phyloP scores from a whole-genome alignment of 2,888 invertebrate genomes.

The Amiota communis region DNA sequence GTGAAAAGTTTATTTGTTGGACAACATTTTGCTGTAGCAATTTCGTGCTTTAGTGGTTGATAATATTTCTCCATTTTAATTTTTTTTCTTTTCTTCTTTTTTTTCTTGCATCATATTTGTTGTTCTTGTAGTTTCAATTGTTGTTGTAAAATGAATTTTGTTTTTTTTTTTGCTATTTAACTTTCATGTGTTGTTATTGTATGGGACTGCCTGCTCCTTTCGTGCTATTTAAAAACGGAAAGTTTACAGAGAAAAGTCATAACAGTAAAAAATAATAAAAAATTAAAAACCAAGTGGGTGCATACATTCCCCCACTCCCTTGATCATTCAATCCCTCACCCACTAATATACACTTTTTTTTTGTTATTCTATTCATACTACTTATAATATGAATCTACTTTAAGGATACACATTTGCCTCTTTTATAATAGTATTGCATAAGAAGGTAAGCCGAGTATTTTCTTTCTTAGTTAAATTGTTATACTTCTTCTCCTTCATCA shows the following conservation, averaged over 20 bases:
- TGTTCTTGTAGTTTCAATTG: neutral
- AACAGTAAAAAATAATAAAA: slow-evolving; percentile 52
- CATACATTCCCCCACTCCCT: too few relatives aligned
- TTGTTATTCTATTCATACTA: too few relatives aligned
- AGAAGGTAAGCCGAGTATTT: slow-evolving; percentile 37
- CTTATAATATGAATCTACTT: slow-evolving; percentile 27
- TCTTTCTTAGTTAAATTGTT: neutral
- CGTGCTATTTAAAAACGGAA: slow-evolving; percentile 47
- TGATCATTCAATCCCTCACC: too few relatives aligned
- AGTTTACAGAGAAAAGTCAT: slow-evolving; percentile 60
- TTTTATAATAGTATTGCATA: too few relatives aligned
- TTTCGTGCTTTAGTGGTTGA: slow-evolving; percentile 47
- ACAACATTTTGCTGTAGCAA: slow-evolving; percentile 51
- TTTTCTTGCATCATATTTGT: neutral
- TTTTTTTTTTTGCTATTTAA: slow-evolving; percentile 1
- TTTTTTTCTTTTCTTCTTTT: slow-evolving; percentile 31
- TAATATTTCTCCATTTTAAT: slow-evolving; percentile 56
- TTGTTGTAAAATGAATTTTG: neutral
- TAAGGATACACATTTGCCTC: too few relatives aligned
- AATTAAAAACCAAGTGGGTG: slow-evolving; percentile 38
- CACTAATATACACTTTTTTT: too few relatives aligned
- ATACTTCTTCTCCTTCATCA: too few relatives aligned
- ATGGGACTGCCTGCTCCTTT: neutral
- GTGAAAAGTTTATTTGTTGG: slow-evolving; percentile 56
- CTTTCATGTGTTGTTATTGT: slow-evolving; percentile 11